Evolutionary conservation across 1,140 invertebrate species (phyloP).

Genomic region (Macrosteles quadrilineatus): DNA sequence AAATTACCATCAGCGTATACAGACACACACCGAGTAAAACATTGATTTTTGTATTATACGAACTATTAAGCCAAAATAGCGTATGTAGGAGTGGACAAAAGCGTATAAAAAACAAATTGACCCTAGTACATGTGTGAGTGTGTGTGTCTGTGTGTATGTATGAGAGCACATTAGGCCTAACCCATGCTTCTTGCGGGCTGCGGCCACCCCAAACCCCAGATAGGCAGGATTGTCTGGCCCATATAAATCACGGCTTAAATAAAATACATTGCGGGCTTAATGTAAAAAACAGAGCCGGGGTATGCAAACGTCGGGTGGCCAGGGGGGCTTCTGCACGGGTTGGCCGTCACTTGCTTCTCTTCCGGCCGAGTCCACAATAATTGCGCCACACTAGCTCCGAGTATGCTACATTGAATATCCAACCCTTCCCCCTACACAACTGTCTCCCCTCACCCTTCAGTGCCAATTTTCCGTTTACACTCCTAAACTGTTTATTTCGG

Average conservation of each 20-base stretch:
- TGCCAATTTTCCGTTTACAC: not conserved
- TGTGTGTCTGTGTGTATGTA: conserved; percentile 6
- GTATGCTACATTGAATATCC: conserved; percentile 8
- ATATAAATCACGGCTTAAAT: conserved; percentile 30
- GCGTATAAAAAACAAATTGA: no score
- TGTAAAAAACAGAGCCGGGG: conserved; percentile 30
- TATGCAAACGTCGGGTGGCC: conserved; percentile 20
- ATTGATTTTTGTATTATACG: no score
- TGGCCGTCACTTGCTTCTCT: not conserved
- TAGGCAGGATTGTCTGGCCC: not conserved
- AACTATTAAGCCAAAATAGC: no score
- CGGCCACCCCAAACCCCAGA: conserved; percentile 12
- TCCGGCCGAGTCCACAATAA: conserved; percentile 14
- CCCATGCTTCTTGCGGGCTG: not conserved
- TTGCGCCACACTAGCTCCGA: not conserved
- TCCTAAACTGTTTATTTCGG: not conserved
- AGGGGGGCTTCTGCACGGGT: conserved; percentile 21
- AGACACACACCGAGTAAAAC: no score
- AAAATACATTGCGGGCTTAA: conserved; percentile 31
- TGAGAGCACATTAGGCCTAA: not conserved
- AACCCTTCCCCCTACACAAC: not conserved
- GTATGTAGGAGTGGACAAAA: no score
- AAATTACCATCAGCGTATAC: no score
- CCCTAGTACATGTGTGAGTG: not conserved
- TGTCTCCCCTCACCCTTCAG: not conserved